A percentile compares a stretch with the other conserved stretches of the same genome.
Evolutionary conservation across 2,888 invertebrate species (phyloP).

Genomic region (Cynaeus angustus): DNA sequence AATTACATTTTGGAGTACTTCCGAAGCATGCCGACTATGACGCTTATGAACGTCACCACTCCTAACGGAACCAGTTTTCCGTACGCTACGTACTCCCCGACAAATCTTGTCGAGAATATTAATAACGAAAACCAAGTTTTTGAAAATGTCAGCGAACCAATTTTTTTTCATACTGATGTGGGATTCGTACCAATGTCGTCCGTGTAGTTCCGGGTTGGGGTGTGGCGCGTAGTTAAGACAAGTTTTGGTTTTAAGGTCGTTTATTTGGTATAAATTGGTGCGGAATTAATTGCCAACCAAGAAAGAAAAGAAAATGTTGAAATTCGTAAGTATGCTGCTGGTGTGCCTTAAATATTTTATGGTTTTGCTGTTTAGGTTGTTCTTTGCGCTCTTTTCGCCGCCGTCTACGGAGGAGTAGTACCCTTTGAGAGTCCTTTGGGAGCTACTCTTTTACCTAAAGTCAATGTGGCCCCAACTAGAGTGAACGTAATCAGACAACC

Average conservation of each 20-base stretch:
- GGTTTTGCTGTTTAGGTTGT: conserved; percentile 18
- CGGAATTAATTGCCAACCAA: neutral
- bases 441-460: conserved; percentile 45
- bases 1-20: conserved; percentile 64
- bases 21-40: conserved; percentile 59
- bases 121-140: conserved; percentile 47
- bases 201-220: conserved; percentile 12
- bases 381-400: conserved; percentile 35
- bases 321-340: conserved; percentile 17
- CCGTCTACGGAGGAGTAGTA: conserved; percentile 41
- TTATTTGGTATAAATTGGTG: conserved; percentile 13
- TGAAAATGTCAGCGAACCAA: conserved; percentile 54
- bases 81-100: conserved; percentile 58
- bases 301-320: neutral
- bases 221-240: conserved; percentile 7
- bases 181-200: conserved; percentile 59
- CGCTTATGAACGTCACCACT: conserved; percentile 59
- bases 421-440: conserved; percentile 47
- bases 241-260: conserved; percentile 13
- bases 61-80: conserved; percentile 62
- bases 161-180: conserved; percentile 58
- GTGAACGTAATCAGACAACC: conserved; percentile 49
- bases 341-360: neutral
- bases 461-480: conserved; percentile 45
- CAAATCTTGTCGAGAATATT: conserved; percentile 32